Conservation (phyloP, 1,140 invertebrate species). For the Druon quercuslanigerum region DNA sequence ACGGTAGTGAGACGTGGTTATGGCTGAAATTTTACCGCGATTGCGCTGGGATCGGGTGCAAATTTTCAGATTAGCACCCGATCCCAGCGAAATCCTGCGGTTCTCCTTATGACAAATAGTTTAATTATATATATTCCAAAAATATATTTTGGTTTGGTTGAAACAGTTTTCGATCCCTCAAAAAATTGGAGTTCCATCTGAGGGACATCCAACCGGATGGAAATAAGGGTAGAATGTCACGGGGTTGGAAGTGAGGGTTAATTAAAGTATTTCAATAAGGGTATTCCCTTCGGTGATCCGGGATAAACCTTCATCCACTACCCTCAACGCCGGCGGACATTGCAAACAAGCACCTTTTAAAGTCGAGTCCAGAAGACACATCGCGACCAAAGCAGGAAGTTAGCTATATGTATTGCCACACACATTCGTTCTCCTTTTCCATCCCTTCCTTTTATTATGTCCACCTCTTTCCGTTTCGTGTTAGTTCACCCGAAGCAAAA, state of each 20-base stretch:
- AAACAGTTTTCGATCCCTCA: too few species aligned
- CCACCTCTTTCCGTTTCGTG: neutral
- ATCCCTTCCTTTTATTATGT: neutral
- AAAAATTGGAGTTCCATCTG: too few species aligned
- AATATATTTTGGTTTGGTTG: too few species aligned
- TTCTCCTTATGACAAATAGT: too few species aligned
- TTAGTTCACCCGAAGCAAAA: neutral
- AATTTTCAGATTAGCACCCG: too few species aligned
- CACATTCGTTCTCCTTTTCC: neutral
- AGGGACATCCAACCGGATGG: too few species aligned
- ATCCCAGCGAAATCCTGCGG: too few species aligned
- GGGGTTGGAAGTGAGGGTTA: constrained; percentile 52
- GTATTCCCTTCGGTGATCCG: constrained; percentile 54
- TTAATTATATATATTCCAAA: too few species aligned
- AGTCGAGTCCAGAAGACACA: constrained; percentile 8
- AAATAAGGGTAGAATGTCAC: too few species aligned
- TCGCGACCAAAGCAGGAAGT: constrained; percentile 30
- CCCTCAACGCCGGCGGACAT: constrained; percentile 48
- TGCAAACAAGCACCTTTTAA: constrained; percentile 56
- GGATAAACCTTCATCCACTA: constrained; percentile 54
- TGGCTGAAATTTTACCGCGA: too few species aligned
- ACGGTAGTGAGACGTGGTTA: too few species aligned
- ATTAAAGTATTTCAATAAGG: constrained; percentile 65
- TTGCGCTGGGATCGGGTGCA: too few species aligned
- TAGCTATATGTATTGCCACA: constrained; percentile 2